Percentiles rank a stretch among this genome's conserved stretches.
Evolutionary conservation across 1,140 invertebrate species (phyloP).

Genomic region (Bombus vancouverensis): DNA sequence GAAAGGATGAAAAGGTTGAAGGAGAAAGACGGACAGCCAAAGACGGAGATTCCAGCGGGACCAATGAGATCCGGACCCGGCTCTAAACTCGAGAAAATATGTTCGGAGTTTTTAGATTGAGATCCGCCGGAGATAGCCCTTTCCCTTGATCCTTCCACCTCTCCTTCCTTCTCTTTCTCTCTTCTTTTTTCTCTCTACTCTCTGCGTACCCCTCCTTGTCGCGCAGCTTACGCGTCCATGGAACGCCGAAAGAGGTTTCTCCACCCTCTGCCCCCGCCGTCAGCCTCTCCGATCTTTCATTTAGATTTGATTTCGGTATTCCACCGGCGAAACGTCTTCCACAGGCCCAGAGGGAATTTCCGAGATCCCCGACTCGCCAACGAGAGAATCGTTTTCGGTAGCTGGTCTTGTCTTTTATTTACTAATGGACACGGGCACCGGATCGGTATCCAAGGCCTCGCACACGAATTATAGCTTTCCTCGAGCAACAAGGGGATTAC

Average conservation of each 20-base stretch:
- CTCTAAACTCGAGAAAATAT: constrained; percentile 74
- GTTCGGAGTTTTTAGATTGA: constrained; percentile 73
- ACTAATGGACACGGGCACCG: background rate
- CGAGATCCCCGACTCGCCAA: background rate
- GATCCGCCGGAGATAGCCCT: constrained; percentile 70
- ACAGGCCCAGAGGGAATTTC: constrained; percentile 1
- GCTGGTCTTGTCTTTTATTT: background rate
- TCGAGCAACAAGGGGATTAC: background rate
- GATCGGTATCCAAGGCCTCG: background rate
- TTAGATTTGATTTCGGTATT: constrained; percentile 65
- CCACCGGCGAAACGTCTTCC: constrained; percentile 18
- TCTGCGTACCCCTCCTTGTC: background rate
- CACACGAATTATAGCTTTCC: constrained; percentile 41
- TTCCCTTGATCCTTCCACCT: constrained; percentile 21
- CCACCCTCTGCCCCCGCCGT: background rate
- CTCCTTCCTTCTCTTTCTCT: background rate
- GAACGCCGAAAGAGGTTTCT: constrained; percentile 61
- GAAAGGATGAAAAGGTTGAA: constrained; percentile 10
- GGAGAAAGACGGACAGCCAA: constrained; percentile 28
- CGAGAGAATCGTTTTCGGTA: constrained; percentile 41
- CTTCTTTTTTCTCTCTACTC: background rate
- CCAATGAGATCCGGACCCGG: constrained; percentile 63
- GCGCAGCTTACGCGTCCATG: constrained; percentile 20
- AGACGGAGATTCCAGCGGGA: constrained; percentile 61
- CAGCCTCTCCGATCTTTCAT: constrained; percentile 62